Percentiles rank a stretch among this genome's conserved stretches.
phyloP scores from a whole-genome alignment of 1,140 invertebrate species.

The Scaptomyza hsui region DNA sequence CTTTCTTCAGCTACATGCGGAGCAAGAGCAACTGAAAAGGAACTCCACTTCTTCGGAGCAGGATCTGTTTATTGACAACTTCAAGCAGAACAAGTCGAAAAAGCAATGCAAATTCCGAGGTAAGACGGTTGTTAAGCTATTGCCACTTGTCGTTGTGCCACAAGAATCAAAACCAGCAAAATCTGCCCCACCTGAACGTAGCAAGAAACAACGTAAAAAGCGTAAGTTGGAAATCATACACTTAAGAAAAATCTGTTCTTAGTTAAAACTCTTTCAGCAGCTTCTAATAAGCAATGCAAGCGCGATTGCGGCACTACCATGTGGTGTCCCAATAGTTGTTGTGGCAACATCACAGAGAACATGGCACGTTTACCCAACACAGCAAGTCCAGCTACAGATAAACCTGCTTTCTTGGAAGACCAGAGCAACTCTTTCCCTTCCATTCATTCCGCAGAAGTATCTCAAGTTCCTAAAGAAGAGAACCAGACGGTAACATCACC shows the following conservation, averaged over 20 bases:
- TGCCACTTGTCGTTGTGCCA: slow-evolving; percentile 45
- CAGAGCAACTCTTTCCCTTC: not conserved
- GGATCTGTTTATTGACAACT: not conserved
- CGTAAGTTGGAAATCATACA: no score
- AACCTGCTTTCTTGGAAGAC: not conserved
- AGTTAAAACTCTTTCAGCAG: no score
- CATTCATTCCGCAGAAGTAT: no score
- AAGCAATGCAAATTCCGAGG: not conserved
- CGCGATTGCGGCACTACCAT: slow-evolving; percentile 62
- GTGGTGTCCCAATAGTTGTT: slow-evolving; percentile 55
- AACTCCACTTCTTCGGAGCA: not conserved
- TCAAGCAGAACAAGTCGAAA: not conserved
- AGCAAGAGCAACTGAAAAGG: not conserved
- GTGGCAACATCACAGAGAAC: not conserved
- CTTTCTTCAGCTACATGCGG: slow-evolving; percentile 19
- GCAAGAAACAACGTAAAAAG: no score
- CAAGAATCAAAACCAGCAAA: not conserved
- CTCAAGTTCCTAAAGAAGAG: no score
- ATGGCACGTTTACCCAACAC: not conserved
- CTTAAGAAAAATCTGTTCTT: no score
- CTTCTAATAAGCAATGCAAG: not conserved
- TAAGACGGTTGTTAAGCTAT: slow-evolving; percentile 12
- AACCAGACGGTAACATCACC: no score
- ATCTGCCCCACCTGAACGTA: not conserved
- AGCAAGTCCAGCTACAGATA: not conserved